These are phyloP conservation scores for Monochamus alternatus DNA, from an alignment of 2,888 invertebrate genomes.

Conservation along the genomic window DNA sequence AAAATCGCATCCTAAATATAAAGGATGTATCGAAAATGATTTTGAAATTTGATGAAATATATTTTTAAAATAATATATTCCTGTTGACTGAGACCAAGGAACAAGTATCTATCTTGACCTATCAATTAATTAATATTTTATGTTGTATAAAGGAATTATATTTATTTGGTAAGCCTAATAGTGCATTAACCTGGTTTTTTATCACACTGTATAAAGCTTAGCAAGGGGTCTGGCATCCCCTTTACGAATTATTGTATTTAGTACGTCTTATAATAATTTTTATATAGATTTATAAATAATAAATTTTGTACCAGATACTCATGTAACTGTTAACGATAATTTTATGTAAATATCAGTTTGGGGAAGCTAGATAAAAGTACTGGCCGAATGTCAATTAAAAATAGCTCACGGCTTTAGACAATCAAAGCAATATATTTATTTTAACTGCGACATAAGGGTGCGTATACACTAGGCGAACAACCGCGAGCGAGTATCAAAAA, in stretches of 20 bases:
- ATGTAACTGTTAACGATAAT: conserved; percentile 14
- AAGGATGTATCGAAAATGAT: too few relatives aligned
- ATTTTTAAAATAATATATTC: too few relatives aligned
- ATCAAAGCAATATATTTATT: conserved; percentile 6
- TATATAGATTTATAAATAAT: conserved; percentile 9
- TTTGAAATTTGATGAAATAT: too few relatives aligned
- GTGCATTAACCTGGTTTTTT: background rate
- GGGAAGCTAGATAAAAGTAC: conserved; percentile 20
- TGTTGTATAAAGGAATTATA: too few relatives aligned
- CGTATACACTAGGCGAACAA: background rate
- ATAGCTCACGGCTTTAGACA: conserved; percentile 18
- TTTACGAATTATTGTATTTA: background rate
- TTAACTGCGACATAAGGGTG: background rate
- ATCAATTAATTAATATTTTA: too few relatives aligned
- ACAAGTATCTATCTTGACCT: too few relatives aligned
- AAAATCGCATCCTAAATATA: too few relatives aligned
- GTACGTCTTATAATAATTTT: conserved; percentile 3
- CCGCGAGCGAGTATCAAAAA: too few relatives aligned
- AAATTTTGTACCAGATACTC: conserved; percentile 22
- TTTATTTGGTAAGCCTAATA: background rate
- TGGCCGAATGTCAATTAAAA: conserved; percentile 13
- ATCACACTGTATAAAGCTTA: background rate
- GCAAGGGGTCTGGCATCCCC: background rate
- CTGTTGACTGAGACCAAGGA: too few relatives aligned
- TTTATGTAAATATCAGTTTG: conserved; percentile 18